Base-by-base conservation (phyloP, 1,140 invertebrate genomes). In the Brachionus angularis region DNA sequence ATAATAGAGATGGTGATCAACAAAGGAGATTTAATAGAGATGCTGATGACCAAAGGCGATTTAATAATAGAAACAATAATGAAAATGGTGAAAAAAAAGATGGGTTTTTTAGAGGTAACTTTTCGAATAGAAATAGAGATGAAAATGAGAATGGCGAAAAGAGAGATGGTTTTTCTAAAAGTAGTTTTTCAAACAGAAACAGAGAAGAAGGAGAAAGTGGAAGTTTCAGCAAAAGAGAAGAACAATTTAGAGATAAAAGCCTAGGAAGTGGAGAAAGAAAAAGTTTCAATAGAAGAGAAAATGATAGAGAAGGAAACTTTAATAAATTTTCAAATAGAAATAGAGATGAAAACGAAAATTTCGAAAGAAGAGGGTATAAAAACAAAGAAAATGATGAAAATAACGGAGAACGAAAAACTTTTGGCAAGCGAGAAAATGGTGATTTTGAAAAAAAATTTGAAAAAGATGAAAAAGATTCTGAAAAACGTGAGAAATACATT, bases 401-500 rank as follows among this genome's bases (percentile, higher is more conserved):
- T 21, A 21, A 58, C 25, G 53, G 53, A 3, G 53, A 58, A 23
- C 21, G 53, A 21, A 14, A 14, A 7, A 14, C 42, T 5, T 50
- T 12, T 10, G 36, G 42, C 29, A 36, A 29, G 47, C 47, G 42
- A 8, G 27, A 34, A 67, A 44, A 61, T 61, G 27, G 5, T 47
- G 12, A 25, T 14, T 33, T 33, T 47, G 42, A 16, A 29, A 47
- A 46, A 31, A 46, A 36, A 47, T 14, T 27, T 12, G 39, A 21
- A 12, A 21, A 67, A 23, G 33, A 5, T 16, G 61, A 64, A 31
- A 64, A 21, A n/a, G 23, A 46, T 23, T 14, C 42, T 8, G 10
- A 5, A 34, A 67, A 36, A 67, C 27, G 44, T 16, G 42, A 71
- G 52, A 71, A 36, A 42, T 50, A 71, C 12, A 55, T 52, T 23